These are phyloP conservation scores for Takifugu rubripes DNA, from an alignment of 2,797 vertebrate genomes.

Conservation along the genomic window DNA sequence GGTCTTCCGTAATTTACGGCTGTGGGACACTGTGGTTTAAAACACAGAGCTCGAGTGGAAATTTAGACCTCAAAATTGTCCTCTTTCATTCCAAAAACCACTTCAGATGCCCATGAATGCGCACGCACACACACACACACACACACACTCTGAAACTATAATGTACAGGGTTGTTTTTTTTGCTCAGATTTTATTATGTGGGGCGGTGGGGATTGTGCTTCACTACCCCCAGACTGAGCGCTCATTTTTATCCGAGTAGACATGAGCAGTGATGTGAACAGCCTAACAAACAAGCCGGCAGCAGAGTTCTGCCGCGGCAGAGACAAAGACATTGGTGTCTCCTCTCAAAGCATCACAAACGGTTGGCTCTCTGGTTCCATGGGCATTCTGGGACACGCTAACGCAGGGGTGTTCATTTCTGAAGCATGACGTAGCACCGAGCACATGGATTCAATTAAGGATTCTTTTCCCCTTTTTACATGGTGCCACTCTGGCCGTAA, in stretches of 20 bases:
- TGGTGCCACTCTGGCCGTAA: constrained; percentile 13
- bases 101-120: constrained; percentile 37
- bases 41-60: constrained; percentile 49
- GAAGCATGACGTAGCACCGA: constrained; percentile 48
- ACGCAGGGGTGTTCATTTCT: constrained; percentile 56
- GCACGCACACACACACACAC: constrained; percentile 19
- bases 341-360: constrained; percentile 42
- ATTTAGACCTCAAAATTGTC: constrained; percentile 60
- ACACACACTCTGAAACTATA: constrained; percentile 2
- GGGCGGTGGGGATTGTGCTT: constrained; percentile 25
- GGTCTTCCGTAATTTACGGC: constrained; percentile 68
- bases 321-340: constrained; percentile 73
- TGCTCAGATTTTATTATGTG: constrained; percentile 37
- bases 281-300: constrained; percentile 61
- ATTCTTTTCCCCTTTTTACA: constrained; percentile 25
- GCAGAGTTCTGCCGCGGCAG: constrained; percentile 31
- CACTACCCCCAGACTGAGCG: constrained; percentile 40
- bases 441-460: constrained; percentile 64
- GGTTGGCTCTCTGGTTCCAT: constrained; percentile 41
- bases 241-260: constrained; percentile 68
- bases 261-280: constrained; percentile 69
- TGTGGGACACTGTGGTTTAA: constrained; percentile 53
- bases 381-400: constrained; percentile 56
- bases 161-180: constrained; percentile 37
- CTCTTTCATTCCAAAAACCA: constrained; percentile 59